phyloP scores from a whole-genome alignment of 2,888 invertebrate genomes.

The Eledona agricola region DNA sequence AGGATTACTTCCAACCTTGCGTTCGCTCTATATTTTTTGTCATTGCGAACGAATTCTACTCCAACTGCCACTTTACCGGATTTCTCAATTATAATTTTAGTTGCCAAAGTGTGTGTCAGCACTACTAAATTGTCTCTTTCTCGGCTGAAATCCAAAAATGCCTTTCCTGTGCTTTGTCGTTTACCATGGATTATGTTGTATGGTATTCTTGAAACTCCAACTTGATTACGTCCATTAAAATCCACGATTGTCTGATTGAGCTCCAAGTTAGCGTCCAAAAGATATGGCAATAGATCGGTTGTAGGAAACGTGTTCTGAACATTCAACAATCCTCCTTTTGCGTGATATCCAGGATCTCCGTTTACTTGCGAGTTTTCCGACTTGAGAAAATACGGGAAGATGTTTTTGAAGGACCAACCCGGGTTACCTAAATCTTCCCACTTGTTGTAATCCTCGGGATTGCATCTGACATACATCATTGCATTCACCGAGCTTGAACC shows the following conservation, averaged over 20 bases:
- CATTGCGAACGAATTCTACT: constrained; percentile 58
- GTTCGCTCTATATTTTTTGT: constrained; percentile 46
- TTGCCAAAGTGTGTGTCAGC: constrained; percentile 66
- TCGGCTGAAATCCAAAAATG: constrained; percentile 66
- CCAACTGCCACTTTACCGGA: constrained; percentile 61
- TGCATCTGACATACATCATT: constrained; percentile 86
- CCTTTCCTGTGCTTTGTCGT: constrained; percentile 67
- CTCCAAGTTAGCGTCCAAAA: constrained; percentile 54
- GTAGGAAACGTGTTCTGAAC: neutral
- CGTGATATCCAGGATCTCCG: constrained; percentile 7
- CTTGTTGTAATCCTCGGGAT: constrained; percentile 78
- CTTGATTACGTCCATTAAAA: constrained; percentile 45
- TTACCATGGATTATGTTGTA: constrained; percentile 64
- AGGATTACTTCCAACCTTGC: constrained; percentile 68
- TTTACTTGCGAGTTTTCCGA: constrained; percentile 66
- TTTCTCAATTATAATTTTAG: constrained; percentile 66
- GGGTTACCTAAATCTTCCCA: constrained; percentile 86
- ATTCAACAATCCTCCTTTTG: constrained; percentile 1
- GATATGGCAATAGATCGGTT: constrained; percentile 61
- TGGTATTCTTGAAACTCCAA: constrained; percentile 60
- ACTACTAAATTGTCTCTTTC: constrained; percentile 69
- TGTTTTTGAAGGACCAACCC: constrained; percentile 67
- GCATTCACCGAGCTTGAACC: constrained; percentile 83
- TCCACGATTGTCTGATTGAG: neutral
- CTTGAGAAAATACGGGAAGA: constrained; percentile 67